Base-by-base conservation (phyloP, 2,888 invertebrate species). In the Plemyria rubiginata region DNA sequence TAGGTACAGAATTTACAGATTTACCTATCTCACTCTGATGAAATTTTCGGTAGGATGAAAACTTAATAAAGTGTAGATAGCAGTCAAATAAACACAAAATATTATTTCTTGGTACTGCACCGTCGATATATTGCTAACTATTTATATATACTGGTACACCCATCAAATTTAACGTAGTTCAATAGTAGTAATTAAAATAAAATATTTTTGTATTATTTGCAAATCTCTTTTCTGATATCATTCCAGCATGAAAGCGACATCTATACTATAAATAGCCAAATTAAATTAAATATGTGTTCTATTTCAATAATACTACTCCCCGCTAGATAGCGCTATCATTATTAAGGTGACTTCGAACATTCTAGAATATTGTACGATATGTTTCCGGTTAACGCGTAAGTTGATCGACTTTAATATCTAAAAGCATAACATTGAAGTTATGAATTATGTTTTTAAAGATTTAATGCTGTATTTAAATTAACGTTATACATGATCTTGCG, bases 291-390 rank as follows among this genome's bases (percentile, higher is more conserved):
- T n/a, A 41, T 4, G 2, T 41, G n/a, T 45, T 48, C 2, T 28
- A n/a, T n/a, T 12, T n/a, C 32, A 49, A 9, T 49, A 32, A 29
- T 29, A 48, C 63, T 65, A 70, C 32, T 66, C 57, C 7, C 41
- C 63, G 41, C 36, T 64, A 72, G 74, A 60, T 72, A 68, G 45
- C 54, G 43, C 0, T 43, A 43, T n/a, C 0, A 8, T 9, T 7
- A 12, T 28, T 16, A 12, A 16, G 4, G 3, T 40, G 12, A 29
- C 5, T 28, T 15, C 11, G 60, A 61, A 61, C 28, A 29, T 51
- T 61, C 60, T 61, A 51, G 60, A 61, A 52, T 45, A 51, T 38
- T 45, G 15, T 46, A 7, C n/a, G 4, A 7, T 7, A 1, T 7
- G 9, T 46, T 46, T 61, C 60, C 60, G 51, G 50, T 55, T 29